phyloP scores from a whole-genome alignment of 1,140 invertebrate species.

The Lucilia cuprina region DNA sequence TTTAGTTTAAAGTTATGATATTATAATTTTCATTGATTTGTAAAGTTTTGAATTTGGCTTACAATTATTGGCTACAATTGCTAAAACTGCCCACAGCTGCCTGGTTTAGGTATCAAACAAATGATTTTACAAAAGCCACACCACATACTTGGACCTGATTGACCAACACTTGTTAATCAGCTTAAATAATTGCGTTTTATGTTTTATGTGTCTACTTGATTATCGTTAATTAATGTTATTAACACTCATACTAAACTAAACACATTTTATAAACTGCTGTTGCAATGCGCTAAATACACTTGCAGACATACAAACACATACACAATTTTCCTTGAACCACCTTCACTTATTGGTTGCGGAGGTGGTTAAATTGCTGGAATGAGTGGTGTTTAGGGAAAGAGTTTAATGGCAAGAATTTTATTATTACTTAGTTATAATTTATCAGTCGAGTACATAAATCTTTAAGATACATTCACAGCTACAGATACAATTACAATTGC shows the following conservation, averaged over 20 bases:
- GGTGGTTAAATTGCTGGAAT: background rate
- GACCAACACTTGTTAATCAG: conserved; percentile 29
- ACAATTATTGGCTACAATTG: background rate
- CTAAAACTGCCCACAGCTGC: background rate
- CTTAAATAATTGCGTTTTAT: conserved; percentile 34
- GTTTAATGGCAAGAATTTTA: background rate
- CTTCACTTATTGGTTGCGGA: too few relatives aligned
- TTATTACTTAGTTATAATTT: background rate
- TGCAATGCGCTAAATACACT: background rate
- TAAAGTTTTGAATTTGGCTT: background rate
- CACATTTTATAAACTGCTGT: background rate
- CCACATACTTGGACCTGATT: conserved; percentile 12
- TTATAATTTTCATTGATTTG: background rate
- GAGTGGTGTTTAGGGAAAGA: background rate
- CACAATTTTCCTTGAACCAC: too few relatives aligned
- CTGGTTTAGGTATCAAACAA: background rate
- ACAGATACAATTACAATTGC: background rate
- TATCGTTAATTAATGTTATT: conserved; percentile 34
- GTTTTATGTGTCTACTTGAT: conserved; percentile 7
- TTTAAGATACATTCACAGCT: background rate
- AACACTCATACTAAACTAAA: conserved; percentile 2
- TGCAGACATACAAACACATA: background rate
- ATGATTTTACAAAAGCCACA: background rate
- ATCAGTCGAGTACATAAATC: background rate
- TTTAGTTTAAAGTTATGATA: too few relatives aligned